Base-by-base conservation (phyloP, 2,797 vertebrate genomes). In the Phrynocephalus guinanensis region DNA sequence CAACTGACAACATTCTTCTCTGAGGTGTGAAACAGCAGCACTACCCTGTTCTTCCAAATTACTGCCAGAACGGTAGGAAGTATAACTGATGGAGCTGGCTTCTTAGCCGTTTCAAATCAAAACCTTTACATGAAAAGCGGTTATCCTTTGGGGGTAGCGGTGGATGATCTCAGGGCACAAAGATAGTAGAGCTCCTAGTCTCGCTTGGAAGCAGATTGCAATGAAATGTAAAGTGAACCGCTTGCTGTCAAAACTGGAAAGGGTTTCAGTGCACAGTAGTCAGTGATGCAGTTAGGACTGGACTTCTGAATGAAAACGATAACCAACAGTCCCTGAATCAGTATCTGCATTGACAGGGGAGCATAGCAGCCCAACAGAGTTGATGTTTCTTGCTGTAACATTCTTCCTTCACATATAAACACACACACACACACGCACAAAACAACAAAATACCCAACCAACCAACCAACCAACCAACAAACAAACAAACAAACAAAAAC, bases 1-100 rank as follows among this genome's bases (percentile, higher is more conserved):
- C 86, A 87, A 71, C 86, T 87, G 86, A 87, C 79, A 87, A 87
- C 56, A 87, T 82, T 82, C 75, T 76, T 75, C 68, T 82, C 44
- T 26, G 28, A 87, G 71, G 38, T 87, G 79, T 75, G 86, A 82
- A 82, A 87, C 71, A 82, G 60, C 79, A 75, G 71, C 26, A 38
- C 60, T 76, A 81, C 82, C 81, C 82, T 82, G 56, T 75, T 87
- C 79, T 82, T 30, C 56, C 86, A 75, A 75, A 82, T 87, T 82
- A 28, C 79, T 56, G 81, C 18, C 38, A 30, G 85, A 86, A 86
- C 9, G 33, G 52, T 68, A 86, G 78, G 70, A 81, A 86, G 48
- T 81, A 28, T 72, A 72, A 80, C 30, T 67, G 48, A 71, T 52
- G 67, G 60, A 80, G 30, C 24, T 52, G 70, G 84, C 75, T 71